Base-by-base conservation (phyloP, 2,888 invertebrate species). In the Hetaerina titia region DNA sequence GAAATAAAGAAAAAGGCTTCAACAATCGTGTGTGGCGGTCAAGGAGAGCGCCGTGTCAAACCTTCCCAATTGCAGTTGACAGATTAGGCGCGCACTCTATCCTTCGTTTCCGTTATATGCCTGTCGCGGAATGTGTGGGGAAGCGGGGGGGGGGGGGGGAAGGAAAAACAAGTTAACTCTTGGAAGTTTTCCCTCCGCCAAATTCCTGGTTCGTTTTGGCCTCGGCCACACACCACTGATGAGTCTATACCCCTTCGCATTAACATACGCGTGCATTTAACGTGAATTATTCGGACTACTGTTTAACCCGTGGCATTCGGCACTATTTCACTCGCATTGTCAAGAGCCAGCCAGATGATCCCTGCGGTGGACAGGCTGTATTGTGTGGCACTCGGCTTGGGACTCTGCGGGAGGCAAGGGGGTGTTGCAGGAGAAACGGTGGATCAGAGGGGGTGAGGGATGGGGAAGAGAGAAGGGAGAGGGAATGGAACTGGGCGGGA, bases 291-390 rank as follows among this genome's bases (percentile, higher is more conserved):
- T 81, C 81, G 13, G 81, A 31, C 25, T 31, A 31, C 81, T 81
- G 31, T 81, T 81, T 81, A 81, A 81, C 81, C 81, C 81, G 25
- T 31, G 81, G 81, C 81, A 31, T 81, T 81, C 22, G 81, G 81
- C 81, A 81, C 81, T 81, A 81, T 81, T 13, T 81, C 81, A 81
- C 31, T 81, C 81, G 81, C 81, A 31, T 81, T 81, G 81, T 81
- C 81, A 81, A 81, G 81, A 81, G 81, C 81, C 31, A 15, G 81
- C 25, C 31, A 31, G 25, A 31, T 81, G 81, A 81, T 81, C 31
- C 31, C 81, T 81, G 81, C 81, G 31, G 81, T 81, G 81, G 81
- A 81, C 81, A 81, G 81, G 81, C 25, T 81, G 81, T 81, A 81
- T 81, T 81, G 81, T 81, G 60, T 60, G 60, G 60, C 17, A 60